Evolutionary conservation across 1,140 invertebrate species (phyloP), one percentile per base, ranked within the genome.

Genomic region (Wiebesia pumilae): DNA sequence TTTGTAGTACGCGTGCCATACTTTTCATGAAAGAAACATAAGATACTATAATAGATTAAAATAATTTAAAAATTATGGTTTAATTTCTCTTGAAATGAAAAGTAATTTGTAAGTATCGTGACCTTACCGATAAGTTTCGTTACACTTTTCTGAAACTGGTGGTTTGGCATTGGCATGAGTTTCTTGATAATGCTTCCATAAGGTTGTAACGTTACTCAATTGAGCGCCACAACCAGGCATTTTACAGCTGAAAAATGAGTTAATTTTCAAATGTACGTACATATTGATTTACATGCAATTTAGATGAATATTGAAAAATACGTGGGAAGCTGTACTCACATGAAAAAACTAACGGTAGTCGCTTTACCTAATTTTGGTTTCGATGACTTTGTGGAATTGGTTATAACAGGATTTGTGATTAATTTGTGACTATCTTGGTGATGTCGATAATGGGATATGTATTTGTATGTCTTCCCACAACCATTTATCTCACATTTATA

Each of bases 371-470:
- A 90, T 79, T 92, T 93, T 21, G 90, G 65, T 88, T 91, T 93
- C 21, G 88, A 83, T n/a, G 62, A 54, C 87, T 90, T 88, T 87
- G 87, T 81, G 30, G 89, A 84, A 89, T 93, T 93, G 16, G 87
- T 47, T 86, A 80, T 91, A 24, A 58, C 83, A 88, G 90, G 81
- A 86, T 89, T 93, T 30, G 88, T 86, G 35, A 89, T 87, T 83
- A 93, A 81, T 86, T 93, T 93, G 85, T 94, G 93, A 90, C 91
- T 93, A 75, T 94, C 93, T 89, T 93, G 93, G 89, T 94, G 93
- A 91, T 94, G 92, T 84, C 93, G 91, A 90, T 93, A 94, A 87
- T 93, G 92, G 62, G 93, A 93, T 92, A 93, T 93, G 90, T 94
- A 93, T 91, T 93, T 94, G 87, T 93, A 93, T 85, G 91, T 93